A percentile compares a stretch with the other conserved stretches of the same genome.
These are phyloP conservation scores for Aphidius gifuensis DNA, from an alignment of 1,140 invertebrate species.

Conservation along the genomic window DNA sequence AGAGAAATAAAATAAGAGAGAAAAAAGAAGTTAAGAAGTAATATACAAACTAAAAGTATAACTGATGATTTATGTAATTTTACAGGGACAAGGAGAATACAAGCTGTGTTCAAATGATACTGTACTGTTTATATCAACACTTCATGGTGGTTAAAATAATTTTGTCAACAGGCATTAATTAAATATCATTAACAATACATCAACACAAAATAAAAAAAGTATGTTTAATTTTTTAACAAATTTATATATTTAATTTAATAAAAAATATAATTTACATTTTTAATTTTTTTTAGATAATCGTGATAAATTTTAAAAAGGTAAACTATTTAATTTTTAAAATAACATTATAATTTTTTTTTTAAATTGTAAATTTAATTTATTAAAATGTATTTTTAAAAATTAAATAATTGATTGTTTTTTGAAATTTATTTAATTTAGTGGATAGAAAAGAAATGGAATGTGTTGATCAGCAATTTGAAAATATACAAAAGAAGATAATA, in stretches of 20 bases:
- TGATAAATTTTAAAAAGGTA: too few species aligned
- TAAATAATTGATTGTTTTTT: too few species aligned
- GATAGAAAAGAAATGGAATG: not conserved
- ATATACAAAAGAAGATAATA: constrained; percentile 27
- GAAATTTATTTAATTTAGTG: not conserved
- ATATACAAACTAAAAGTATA: constrained; percentile 7
- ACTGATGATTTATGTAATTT: constrained; percentile 28
- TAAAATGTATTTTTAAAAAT: too few species aligned
- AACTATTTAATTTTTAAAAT: too few species aligned
- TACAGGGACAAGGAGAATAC: constrained; percentile 64
- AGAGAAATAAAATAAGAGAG: not conserved
- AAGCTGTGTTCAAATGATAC: constrained; percentile 60
- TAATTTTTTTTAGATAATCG: not conserved
- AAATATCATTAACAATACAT: not conserved
- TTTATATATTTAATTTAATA: too few species aligned
- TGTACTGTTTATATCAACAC: constrained; percentile 69
- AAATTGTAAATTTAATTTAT: too few species aligned
- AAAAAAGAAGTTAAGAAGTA: not conserved
- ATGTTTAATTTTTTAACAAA: not conserved
- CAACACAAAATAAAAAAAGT: not conserved
- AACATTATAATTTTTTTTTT: too few species aligned
- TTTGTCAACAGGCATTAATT: not conserved
- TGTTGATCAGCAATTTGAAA: constrained; percentile 3
- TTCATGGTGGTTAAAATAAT: constrained; percentile 64
- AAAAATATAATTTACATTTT: not conserved